These are phyloP conservation scores for Muscidifurax raptorellus DNA, from an alignment of 1,140 invertebrate species.

Conservation along the genomic window DNA sequence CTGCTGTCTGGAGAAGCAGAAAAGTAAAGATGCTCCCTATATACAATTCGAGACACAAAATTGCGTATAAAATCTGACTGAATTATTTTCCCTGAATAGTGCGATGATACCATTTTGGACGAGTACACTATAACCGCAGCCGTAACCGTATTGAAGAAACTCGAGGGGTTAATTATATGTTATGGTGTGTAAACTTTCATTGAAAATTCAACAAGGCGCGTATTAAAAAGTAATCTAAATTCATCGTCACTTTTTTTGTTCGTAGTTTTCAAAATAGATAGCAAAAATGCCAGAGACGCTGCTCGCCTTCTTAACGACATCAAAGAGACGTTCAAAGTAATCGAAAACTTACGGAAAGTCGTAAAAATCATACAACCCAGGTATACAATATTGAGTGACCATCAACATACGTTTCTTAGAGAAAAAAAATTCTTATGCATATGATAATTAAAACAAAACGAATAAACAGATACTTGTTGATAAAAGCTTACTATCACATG, in stretches of 20 bases:
- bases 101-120: slow-evolving; percentile 43
- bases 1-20: slow-evolving; percentile 62
- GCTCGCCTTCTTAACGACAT: slow-evolving; percentile 58
- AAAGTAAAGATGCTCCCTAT: slow-evolving; percentile 35
- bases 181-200: slow-evolving; percentile 62
- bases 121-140: slow-evolving; percentile 63
- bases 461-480: slow-evolving; percentile 62
- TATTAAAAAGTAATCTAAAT: slow-evolving; percentile 13
- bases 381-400: slow-evolving; percentile 50
- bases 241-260: neutral
- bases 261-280: slow-evolving; percentile 66
- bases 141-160: slow-evolving; percentile 64
- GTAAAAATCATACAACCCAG: slow-evolving; percentile 64
- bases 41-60: neutral
- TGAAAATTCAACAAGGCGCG: neutral
- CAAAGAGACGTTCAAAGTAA: slow-evolving; percentile 59
- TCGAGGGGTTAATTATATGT: slow-evolving; percentile 68
- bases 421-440: too few relatives aligned
- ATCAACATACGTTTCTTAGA: too few relatives aligned
- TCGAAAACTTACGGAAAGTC: slow-evolving; percentile 60
- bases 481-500: slow-evolving; percentile 69
- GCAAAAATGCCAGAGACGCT: slow-evolving; percentile 58
- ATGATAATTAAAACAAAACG: neutral
- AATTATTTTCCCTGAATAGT: neutral
- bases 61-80: neutral